Conservation (phyloP, 37 sponge, comb jelly and placozoan species). For the Bolinopsis microptera region DNA sequence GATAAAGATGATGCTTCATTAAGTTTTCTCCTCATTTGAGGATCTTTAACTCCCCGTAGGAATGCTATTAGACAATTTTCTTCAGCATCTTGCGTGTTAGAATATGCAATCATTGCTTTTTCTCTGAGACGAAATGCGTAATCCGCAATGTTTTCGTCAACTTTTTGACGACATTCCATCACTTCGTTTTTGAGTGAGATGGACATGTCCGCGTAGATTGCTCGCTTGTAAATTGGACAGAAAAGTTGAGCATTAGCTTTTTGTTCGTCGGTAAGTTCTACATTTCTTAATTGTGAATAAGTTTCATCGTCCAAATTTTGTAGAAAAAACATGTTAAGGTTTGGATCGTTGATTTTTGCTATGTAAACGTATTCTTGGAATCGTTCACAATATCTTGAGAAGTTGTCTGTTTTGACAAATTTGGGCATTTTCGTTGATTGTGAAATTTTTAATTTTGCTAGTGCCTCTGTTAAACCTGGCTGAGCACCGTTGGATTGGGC, state of each 20-base stretch:
- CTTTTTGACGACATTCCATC: neutral
- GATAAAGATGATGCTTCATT: neutral
- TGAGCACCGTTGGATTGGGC: neutral
- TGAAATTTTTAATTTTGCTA: neutral
- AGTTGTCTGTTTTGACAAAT: neutral
- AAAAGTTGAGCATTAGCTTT: neutral
- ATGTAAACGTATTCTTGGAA: neutral
- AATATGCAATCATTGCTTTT: conserved; percentile 20
- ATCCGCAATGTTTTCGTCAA: neutral
- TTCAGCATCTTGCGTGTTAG: neutral
- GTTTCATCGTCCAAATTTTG: conserved; percentile 18
- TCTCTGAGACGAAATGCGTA: neutral
- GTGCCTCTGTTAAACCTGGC: neutral
- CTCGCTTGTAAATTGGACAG: neutral
- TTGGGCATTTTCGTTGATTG: neutral
- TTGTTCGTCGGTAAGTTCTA: neutral
- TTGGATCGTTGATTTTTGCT: neutral
- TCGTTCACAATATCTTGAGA: neutral
- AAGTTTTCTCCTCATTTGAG: neutral
- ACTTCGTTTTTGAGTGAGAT: neutral
- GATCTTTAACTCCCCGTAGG: neutral
- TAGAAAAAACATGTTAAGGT: neutral
- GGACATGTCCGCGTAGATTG: neutral
- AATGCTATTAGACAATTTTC: neutral
- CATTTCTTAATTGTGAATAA: neutral